Percentiles rank a stretch among this genome's conserved stretches.
These are phyloP conservation scores for Tenualosa ilisha DNA, from an alignment of 2,797 vertebrate genomes.

Conservation along the genomic window DNA sequence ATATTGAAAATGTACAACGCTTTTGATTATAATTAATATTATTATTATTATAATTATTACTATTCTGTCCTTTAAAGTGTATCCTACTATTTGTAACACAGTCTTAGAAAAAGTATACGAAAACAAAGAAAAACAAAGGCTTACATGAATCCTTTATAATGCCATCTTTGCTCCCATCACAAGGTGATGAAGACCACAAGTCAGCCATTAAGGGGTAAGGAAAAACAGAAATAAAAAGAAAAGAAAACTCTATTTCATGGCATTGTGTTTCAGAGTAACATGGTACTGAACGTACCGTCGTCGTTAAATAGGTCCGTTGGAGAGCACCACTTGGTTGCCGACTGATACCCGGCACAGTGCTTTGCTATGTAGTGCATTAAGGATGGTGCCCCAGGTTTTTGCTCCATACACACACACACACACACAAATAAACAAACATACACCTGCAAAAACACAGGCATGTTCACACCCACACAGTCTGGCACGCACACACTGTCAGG, in stretches of 20 bases:
- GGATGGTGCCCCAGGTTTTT: constrained; percentile 49
- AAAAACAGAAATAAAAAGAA: neutral
- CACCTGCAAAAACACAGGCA: neutral
- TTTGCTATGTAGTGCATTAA: constrained; percentile 62
- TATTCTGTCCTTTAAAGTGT: constrained; percentile 56
- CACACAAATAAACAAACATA: neutral
- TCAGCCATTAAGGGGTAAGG: neutral
- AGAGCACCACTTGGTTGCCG: constrained; percentile 19
- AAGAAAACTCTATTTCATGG: constrained; percentile 37
- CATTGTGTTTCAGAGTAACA: constrained; percentile 43
- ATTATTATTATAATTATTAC: constrained; percentile 27
- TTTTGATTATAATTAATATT: constrained; percentile 36
- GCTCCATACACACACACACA: neutral
- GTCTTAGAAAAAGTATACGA: constrained; percentile 55
- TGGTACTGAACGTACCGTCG: constrained; percentile 50
- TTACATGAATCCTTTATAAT: constrained; percentile 61
- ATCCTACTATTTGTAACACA: constrained; percentile 71
- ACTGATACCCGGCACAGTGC: constrained; percentile 49
- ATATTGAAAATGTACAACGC: constrained; percentile 57
- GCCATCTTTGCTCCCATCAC: constrained; percentile 56
- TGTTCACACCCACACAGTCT: neutral
- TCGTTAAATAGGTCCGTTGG: constrained; percentile 53
- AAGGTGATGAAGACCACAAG: constrained; percentile 53
- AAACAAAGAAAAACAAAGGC: constrained; percentile 61
- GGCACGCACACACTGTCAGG: neutral